Evolutionary conservation across 1,140 invertebrate species (phyloP).

Genomic region (Drosophila littoralis): DNA sequence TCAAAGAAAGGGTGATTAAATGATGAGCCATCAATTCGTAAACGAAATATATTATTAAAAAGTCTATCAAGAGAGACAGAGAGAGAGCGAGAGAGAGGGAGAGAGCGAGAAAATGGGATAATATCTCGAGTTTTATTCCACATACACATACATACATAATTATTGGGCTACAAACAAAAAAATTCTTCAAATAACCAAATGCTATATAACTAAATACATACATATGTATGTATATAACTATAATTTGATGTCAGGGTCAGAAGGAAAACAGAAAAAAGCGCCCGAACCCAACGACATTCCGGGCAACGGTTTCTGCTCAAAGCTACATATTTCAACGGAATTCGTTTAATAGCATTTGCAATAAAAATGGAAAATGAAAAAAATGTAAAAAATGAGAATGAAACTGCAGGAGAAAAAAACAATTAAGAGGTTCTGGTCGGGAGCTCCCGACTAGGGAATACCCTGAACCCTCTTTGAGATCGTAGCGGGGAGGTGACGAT

Average conservation of each 20-base stretch:
- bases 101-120: neutral
- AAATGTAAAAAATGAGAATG: neutral
- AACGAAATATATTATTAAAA: neutral
- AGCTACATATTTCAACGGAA: conserved; percentile 52
- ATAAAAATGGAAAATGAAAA: conserved; percentile 24
- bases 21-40: conserved; percentile 6
- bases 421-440: no score
- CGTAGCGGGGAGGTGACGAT: no score
- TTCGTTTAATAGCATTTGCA: conserved; percentile 54
- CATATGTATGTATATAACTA: conserved; percentile 48
- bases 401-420: conserved; percentile 18
- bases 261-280: conserved; percentile 16
- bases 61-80: neutral
- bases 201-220: conserved; percentile 47
- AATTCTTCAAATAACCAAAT: conserved; percentile 30
- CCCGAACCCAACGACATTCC: conserved; percentile 26
- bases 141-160: conserved; percentile 10
- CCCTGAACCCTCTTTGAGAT: no score
- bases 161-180: conserved; percentile 26
- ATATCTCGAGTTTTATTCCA: neutral
- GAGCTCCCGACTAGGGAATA: no score
- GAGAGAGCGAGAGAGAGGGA: no score
- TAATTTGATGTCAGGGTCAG: conserved; percentile 39
- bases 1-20: conserved; percentile 17
- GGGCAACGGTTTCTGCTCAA: conserved; percentile 39